phyloP scores from a whole-genome alignment of 2,888 invertebrate species.

The Teleiodes luculella region DNA sequence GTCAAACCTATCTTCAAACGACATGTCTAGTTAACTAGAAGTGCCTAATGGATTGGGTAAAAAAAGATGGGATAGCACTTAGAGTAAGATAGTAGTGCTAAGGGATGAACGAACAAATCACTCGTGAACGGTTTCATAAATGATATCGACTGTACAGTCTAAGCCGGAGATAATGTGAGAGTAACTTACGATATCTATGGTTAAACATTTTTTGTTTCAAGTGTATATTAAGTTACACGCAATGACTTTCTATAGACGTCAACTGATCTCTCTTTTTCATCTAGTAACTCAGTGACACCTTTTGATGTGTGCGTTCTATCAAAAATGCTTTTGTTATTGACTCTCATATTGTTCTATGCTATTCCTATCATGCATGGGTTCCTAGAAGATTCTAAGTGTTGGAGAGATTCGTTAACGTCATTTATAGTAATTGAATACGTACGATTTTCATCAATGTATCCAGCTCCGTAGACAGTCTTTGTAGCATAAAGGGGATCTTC shows the following conservation, averaged over 20 bases:
- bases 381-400: slow-evolving; percentile 14
- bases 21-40: slow-evolving; percentile 41
- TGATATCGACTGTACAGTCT: slow-evolving; percentile 51
- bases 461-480: slow-evolving; percentile 77
- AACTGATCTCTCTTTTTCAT: slow-evolving; percentile 45
- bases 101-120: slow-evolving; percentile 36
- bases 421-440: slow-evolving; percentile 59
- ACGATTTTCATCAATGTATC: slow-evolving; percentile 77
- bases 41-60: slow-evolving; percentile 43
- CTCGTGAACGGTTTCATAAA: slow-evolving; percentile 31
- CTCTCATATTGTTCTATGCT: slow-evolving; percentile 8
- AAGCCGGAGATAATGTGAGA: slow-evolving; percentile 55
- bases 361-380: slow-evolving; percentile 17
- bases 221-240: slow-evolving; percentile 47
- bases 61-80: slow-evolving; percentile 48
- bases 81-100: slow-evolving; percentile 38
- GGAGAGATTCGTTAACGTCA: slow-evolving; percentile 42
- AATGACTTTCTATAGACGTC: slow-evolving; percentile 39
- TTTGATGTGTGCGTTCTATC: slow-evolving; percentile 11
- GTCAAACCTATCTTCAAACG: slow-evolving; percentile 23
- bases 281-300: slow-evolving; percentile 12
- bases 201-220: slow-evolving; percentile 51
- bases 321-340: neutral
- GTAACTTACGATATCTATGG: slow-evolving; percentile 77
- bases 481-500: slow-evolving; percentile 74